Evolutionary conservation across 2,888 invertebrate genomes (phyloP).

Genomic region (Oithona nana): DNA sequence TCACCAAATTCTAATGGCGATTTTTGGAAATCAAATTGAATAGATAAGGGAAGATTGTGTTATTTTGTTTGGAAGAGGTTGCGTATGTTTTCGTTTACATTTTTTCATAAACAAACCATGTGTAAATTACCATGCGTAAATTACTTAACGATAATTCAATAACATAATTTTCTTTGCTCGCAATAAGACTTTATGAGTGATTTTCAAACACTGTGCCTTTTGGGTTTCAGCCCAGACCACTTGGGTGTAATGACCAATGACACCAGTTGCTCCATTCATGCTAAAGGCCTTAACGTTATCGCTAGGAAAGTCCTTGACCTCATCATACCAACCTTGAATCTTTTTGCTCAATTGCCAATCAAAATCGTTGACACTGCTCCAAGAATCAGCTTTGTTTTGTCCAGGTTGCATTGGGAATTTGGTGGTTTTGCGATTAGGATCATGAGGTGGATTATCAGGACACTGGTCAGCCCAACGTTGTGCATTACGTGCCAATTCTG

Average conservation of each 20-base stretch:
- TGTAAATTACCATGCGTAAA: too few relatives aligned
- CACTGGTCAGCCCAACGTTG: neutral
- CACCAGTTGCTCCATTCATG: neutral
- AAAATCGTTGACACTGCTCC: neutral
- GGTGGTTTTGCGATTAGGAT: neutral
- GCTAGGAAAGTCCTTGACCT: neutral
- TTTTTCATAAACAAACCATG: too few relatives aligned
- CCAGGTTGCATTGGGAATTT: neutral
- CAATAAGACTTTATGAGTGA: too few relatives aligned
- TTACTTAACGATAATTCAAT: too few relatives aligned
- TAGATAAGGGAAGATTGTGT: too few relatives aligned
- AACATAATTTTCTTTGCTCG: too few relatives aligned
- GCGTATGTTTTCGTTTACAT: too few relatives aligned
- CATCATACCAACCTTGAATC: neutral
- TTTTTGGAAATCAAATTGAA: too few relatives aligned
- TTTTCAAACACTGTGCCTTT: too few relatives aligned
- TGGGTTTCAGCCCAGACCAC: neutral
- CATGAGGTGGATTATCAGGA: neutral
- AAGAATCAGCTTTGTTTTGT: neutral
- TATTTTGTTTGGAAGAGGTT: too few relatives aligned
- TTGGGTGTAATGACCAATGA: neutral
- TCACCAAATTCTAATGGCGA: too few relatives aligned
- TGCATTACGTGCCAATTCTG: neutral
- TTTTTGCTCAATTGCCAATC: neutral
- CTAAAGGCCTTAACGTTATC: neutral